These are phyloP conservation scores for Edolisoma coerulescens DNA, from an alignment of 2,113 vertebrate genomes.

Conservation along the genomic window DNA sequence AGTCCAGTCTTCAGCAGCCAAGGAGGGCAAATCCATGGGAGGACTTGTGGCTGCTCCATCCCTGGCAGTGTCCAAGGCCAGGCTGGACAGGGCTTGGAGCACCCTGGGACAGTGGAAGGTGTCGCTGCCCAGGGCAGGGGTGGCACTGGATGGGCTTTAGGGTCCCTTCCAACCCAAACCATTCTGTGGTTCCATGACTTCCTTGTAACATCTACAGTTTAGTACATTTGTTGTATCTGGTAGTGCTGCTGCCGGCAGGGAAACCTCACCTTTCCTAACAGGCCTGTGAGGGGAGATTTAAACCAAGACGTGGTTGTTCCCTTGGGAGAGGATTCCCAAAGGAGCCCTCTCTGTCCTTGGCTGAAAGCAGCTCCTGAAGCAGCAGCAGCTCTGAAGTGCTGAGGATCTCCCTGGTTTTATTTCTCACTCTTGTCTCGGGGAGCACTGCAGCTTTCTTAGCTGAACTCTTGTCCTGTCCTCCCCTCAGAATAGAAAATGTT, in stretches of 20 bases:
- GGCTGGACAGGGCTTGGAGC: accelerated
- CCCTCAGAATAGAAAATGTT: neutral
- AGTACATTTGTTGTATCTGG: neutral
- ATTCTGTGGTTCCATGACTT: accelerated
- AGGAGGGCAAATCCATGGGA: neutral
- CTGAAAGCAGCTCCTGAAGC: neutral
- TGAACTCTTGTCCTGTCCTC: neutral
- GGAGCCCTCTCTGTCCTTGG: neutral
- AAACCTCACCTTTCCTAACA: neutral
- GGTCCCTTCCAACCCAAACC: neutral
- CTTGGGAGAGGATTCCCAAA: neutral
- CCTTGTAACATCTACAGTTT: accelerated
- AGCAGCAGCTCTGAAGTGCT: neutral
- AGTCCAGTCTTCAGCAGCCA: neutral
- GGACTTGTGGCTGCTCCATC: neutral
- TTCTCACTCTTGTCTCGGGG: neutral
- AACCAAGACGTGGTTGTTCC: neutral
- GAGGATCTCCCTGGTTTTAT: neutral
- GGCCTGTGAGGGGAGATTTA: neutral
- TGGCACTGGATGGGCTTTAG: neutral
- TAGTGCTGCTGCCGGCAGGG: neutral
- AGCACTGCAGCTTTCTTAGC: neutral
- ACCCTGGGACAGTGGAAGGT: neutral
- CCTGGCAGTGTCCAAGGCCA: neutral
- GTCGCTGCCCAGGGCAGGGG: neutral